Evolutionary conservation across 1,140 invertebrate genomes (phyloP), one percentile per base, ranked within the genome.

Genomic region (Eriosoma lanigerum): DNA sequence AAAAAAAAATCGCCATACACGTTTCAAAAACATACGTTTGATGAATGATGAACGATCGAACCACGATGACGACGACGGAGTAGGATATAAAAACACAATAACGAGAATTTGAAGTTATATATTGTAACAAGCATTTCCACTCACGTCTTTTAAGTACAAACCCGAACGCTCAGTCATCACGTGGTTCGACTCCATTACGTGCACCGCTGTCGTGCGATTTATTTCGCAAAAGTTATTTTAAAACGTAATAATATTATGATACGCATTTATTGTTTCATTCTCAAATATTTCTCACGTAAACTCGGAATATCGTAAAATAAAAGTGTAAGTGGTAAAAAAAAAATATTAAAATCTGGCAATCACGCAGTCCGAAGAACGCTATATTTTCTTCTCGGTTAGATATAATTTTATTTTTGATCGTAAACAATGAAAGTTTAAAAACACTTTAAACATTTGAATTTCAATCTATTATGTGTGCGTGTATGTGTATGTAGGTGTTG

Each of bases 41-140:
- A 68, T 68, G 66, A 48, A 68, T 26, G 66, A 68, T 68, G 66
- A 68, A 68, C 21, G 44, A 48, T 68, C 21, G 44, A 68, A 26
- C 32, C 3, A 38, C 32, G 3, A 38, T 8, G 3, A 26, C 32
- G 8, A 38, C 32, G 3, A 38, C 32, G 3, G 8, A 38, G 32
- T 38, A 38, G 3, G 8, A 38, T 38, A 38, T 38, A 38, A 4
- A 38, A 3, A 38, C 32, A 8, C 32, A 4, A 38, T 38, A 38
- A 38, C 32, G 32, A 54, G 52, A 54, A n/a, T 54, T 54, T n/a
- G 32, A n/a, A 8, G 10, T 15, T 4, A 19, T 3, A 19, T 3
- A 5, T 0, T 10, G 19, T 48, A 48, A 68, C 66, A 68, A 68
- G 66, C 21, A 68, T 68, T 68, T 68, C 66, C 66, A 68, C 66